Base-by-base conservation (phyloP, 2,797 vertebrate genomes). In the Molossus alvarezi region DNA sequence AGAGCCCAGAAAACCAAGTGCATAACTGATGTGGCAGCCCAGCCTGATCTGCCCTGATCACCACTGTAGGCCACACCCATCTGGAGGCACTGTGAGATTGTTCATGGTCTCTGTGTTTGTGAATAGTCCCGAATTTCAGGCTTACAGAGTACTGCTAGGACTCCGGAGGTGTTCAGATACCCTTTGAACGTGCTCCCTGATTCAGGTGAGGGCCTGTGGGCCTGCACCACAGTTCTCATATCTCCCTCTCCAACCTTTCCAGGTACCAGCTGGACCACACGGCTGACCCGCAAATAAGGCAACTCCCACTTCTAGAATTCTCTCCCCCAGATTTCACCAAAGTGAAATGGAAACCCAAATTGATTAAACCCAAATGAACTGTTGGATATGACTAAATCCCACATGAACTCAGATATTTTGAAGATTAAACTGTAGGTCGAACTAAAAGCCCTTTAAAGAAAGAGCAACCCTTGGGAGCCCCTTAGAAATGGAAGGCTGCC, bases 291-390 rank as follows among this genome's bases (percentile, higher is more conserved):
- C 15, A 20, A 41, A n/a, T 17, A 25, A 65, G 41, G 79, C 8
- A 17, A 51, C 18, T 64, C 57, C 23, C 37, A 11, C 69, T 65
- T 53, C 69, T 8, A 29, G 57, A 75, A 69, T 64, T 17, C 72
- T 65, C n/a, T n/a, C 60, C 10, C 37, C 65, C 23, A 1, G 6
- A 15, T 9, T 37, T 75, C 41, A 45, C 12, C 64, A 51, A 21
- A 17, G 7, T 37, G 18, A 73, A 64, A 73, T 0, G 10, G 48
- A 57, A 57, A 45, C 58, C 67, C 57, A 80, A 21, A 48, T 2
- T 65, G 58, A 69, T 29, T 71, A 88, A 93, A 76, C 53, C 82
- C 58, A 65, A n/a, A 79, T 9, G n/a, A 64, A 75, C 37, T 5
- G 13, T 6, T 6, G 0, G 33, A 58, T 5, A 0, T 6, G 71